Conservation (phyloP, 2,888 invertebrate genomes). For the Leptinotarsa juncta region DNA sequence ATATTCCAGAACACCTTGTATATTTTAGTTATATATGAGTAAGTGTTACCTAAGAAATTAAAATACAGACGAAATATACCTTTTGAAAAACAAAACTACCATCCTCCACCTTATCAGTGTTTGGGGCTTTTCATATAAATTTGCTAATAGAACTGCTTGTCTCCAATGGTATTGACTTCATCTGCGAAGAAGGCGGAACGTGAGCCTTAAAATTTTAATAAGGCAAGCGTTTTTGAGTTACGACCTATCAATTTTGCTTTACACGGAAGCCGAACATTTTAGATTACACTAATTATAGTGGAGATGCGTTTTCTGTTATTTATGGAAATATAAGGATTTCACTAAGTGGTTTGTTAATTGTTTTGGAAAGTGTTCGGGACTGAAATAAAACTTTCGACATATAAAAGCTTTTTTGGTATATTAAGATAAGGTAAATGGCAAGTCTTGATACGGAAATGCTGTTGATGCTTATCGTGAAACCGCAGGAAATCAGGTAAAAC, state of each 20-base stretch:
- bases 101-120: not conserved
- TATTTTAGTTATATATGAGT: too few species aligned
- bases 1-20: too few species aligned
- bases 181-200: constrained; percentile 20
- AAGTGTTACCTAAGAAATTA: too few species aligned
- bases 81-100: not conserved
- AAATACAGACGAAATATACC: too few species aligned
- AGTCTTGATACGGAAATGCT: too few species aligned
- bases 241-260: constrained; percentile 3
- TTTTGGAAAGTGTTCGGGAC: constrained; percentile 6
- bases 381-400: not conserved
- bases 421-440: too few species aligned
- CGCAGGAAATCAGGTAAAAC: too few species aligned
- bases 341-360: constrained; percentile 21
- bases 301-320: not conserved
- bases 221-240: constrained; percentile 17
- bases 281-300: constrained; percentile 21
- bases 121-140: constrained; percentile 9
- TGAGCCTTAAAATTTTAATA: constrained; percentile 14
- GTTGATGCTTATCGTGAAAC: too few species aligned
- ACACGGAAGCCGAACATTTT: constrained; percentile 19
- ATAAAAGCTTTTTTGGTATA: not conserved
- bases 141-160: constrained; percentile 9
- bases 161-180: constrained; percentile 5
- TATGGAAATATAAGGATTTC: constrained; percentile 14